These are phyloP conservation scores for Castor canadensis DNA, from an alignment of 2,113 vertebrate species.

Conservation along the genomic window DNA sequence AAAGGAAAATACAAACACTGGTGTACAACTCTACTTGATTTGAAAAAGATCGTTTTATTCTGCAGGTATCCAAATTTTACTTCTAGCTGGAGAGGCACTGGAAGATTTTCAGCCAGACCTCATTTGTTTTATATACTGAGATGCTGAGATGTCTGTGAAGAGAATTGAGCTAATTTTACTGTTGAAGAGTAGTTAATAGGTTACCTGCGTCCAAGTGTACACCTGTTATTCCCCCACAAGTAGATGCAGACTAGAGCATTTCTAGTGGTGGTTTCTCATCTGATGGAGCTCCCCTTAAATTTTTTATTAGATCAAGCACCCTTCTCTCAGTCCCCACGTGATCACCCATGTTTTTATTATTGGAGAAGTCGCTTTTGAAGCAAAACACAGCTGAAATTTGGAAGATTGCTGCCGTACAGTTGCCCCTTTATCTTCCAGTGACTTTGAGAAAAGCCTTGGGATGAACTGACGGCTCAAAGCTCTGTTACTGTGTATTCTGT, in stretches of 20 bases:
- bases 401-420: constrained; percentile 67
- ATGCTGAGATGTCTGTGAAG: constrained; percentile 25
- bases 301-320: constrained; percentile 18
- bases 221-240: not conserved
- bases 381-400: constrained; percentile 65
- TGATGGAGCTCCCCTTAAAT: not conserved
- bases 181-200: constrained; percentile 47
- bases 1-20: not conserved
- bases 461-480: constrained; percentile 73
- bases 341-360: constrained; percentile 54
- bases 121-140: constrained; percentile 18
- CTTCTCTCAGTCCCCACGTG: constrained; percentile 6
- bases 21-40: not conserved
- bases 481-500: constrained; percentile 64
- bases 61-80: not conserved
- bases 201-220: not conserved
- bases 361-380: constrained; percentile 58
- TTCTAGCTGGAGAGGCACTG: not conserved
- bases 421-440: constrained; percentile 65
- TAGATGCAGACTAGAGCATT: not conserved
- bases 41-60: not conserved
- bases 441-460: constrained; percentile 77
- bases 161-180: constrained; percentile 44
- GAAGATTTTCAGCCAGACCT: constrained; percentile 55
- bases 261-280: not conserved